Evolutionary conservation across 1,140 invertebrate species (phyloP).

Genomic region (Orchestia grillus): DNA sequence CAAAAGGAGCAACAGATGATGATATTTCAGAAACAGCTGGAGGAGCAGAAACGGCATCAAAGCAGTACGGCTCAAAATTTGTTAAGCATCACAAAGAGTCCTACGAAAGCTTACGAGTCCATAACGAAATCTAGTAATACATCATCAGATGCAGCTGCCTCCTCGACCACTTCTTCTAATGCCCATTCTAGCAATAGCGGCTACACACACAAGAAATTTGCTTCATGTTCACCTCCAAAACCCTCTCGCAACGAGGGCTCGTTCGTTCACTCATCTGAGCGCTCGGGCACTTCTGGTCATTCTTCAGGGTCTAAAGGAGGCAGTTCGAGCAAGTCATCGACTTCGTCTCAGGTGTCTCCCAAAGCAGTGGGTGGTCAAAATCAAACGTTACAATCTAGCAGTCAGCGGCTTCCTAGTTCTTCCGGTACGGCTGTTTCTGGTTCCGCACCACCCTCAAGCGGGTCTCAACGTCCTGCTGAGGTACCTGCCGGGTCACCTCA

Average conservation of each 20-base stretch:
- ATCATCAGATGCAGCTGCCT: background rate
- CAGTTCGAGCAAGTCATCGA: background rate
- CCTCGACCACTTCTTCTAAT: background rate
- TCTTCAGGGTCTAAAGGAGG: background rate
- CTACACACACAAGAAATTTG: background rate
- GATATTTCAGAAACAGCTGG: background rate
- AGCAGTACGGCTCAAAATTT: background rate
- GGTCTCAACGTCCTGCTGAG: background rate
- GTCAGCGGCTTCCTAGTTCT: background rate
- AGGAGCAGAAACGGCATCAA: background rate
- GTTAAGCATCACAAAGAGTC: background rate
- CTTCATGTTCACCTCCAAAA: background rate
- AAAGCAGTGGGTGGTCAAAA: background rate
- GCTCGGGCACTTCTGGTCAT: background rate
- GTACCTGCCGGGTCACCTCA: background rate
- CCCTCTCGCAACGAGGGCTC: background rate
- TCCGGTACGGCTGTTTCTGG: background rate
- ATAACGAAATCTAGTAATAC: background rate
- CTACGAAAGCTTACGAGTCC: background rate
- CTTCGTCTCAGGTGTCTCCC: background rate
- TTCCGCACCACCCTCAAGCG: background rate
- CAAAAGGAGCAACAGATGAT: slow-evolving; percentile 15
- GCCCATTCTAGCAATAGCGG: background rate
- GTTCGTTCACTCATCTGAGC: background rate
- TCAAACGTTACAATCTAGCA: background rate